Evolutionary conservation across 2,888 invertebrate genomes (phyloP), one percentile per base, ranked within the genome.

Genomic region (Cephonodes hylas): DNA sequence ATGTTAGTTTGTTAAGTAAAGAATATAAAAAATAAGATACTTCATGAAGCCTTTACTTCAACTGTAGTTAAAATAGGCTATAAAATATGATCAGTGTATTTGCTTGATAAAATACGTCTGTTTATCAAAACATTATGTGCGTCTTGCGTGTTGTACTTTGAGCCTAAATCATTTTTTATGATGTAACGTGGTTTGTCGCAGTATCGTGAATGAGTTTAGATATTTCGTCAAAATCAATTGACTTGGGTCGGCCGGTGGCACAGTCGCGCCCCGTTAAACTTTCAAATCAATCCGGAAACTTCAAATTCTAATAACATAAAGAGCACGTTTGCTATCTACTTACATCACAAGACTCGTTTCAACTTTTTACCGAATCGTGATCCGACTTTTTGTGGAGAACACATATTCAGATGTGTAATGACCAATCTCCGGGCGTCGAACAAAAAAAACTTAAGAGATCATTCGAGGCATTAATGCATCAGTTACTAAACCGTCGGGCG

Each of bases 381-480:
- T 85, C 83, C 77, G 80, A 82, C 86, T 89, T 88, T 89, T 86
- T 89, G 84, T 88, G 77, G 77, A 83, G 84, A 86, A 84, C 86
- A 87, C 87, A 90, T 89, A 91, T 91, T 91, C 91, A 91, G 88
- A 91, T 91, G 86, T 86, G 90, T 90, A 89, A 89, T 89, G 90
- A 89, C 88, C 90, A 89, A 91, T 91, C 91, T 90, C 89, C 89
- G 87, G 85, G 86, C 86, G 85, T 81, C 71, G 83, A 78, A 85
- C 78, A 86, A 86, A 88, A 86, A 88, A 85, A 81, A 81, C 31
- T 61, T 73, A 80, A 77, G 75, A 83, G 82, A 85, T 85, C 85
- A 86, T 87, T 88, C 83, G 84, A 83, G 75, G 85, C 86, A 90
- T 91, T 90, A 91, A 92, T 91, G 91, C 91, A 90, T 90, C 89